Evolutionary conservation across 1,140 invertebrate genomes (phyloP).

Genomic region (Idris sp.): DNA sequence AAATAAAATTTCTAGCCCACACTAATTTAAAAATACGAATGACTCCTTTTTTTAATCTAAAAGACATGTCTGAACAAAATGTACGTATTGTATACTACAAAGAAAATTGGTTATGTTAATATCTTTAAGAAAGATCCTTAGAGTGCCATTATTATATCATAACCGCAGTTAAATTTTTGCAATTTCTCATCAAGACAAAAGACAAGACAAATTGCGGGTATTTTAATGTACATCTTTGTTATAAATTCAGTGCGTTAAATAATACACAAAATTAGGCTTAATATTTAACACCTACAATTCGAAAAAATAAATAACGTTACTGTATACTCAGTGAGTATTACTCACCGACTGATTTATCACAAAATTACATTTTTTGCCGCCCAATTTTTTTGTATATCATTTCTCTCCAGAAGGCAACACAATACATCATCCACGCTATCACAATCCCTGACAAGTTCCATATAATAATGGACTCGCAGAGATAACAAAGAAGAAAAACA

Average conservation of each 20-base stretch:
- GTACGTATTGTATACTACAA: too few relatives aligned
- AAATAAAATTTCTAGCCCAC: too few relatives aligned
- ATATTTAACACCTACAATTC: slow-evolving; percentile 9
- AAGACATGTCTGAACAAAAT: too few relatives aligned
- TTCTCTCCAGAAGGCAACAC: neutral
- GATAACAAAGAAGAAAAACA: too few relatives aligned
- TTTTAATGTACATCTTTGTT: slow-evolving; percentile 10
- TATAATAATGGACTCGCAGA: neutral
- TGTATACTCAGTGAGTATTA: neutral
- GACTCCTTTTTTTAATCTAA: too few relatives aligned
- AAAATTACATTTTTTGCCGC: too few relatives aligned
- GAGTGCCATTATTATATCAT: too few relatives aligned
- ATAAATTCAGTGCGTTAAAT: neutral
- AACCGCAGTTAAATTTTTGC: too few relatives aligned
- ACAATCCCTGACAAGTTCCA: neutral
- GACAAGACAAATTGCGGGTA: neutral
- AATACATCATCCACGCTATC: slow-evolving; percentile 9
- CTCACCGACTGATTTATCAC: neutral
- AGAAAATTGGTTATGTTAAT: too few relatives aligned
- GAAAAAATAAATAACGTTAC: slow-evolving; percentile 8
- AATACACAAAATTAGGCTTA: slow-evolving; percentile 3
- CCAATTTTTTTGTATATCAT: slow-evolving; percentile 8
- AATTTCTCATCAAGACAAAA: neutral
- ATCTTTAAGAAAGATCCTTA: too few relatives aligned
- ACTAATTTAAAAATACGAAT: too few relatives aligned